These are phyloP conservation scores for Crotophaga sulcirostris DNA, from an alignment of 2,113 vertebrate species.

Conservation along the genomic window DNA sequence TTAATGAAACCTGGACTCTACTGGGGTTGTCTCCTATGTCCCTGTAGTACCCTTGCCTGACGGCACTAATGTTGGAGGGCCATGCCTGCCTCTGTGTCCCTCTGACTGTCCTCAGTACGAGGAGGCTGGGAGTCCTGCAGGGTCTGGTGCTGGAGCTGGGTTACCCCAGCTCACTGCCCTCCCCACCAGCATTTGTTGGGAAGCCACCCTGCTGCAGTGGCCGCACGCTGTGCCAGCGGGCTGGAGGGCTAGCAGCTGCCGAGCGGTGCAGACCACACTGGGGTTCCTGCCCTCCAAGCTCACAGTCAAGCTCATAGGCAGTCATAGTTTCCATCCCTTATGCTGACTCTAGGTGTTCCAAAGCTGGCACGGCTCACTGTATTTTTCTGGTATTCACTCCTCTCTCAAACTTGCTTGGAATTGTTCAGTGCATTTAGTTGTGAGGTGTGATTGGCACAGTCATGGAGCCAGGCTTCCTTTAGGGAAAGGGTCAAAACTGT, in stretches of 20 bases:
- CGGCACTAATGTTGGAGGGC: not conserved
- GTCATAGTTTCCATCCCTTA: not conserved
- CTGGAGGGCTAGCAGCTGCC: not conserved
- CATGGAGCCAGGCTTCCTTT: not conserved
- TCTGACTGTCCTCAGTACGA: not conserved
- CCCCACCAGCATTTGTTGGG: not conserved
- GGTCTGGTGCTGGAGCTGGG: not conserved
- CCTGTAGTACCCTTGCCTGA: not conserved
- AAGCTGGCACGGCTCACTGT: accelerated
- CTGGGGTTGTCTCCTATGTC: not conserved
- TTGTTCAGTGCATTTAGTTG: not conserved
- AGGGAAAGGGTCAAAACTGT: not conserved
- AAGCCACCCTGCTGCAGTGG: accelerated
- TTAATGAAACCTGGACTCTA: not conserved
- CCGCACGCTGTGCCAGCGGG: accelerated
- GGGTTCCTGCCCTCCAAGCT: not conserved
- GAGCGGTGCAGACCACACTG: accelerated
- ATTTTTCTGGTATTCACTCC: not conserved
- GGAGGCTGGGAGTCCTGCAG: not conserved
- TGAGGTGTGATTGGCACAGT: not conserved
- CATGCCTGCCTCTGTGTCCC: accelerated
- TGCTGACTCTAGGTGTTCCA: not conserved
- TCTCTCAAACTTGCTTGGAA: not conserved
- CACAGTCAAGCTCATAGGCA: too few relatives aligned
- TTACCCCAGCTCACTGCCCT: not conserved